phyloP scores from a whole-genome alignment of 2,113 vertebrate genomes.

The Tragelaphus buxtoni region DNA sequence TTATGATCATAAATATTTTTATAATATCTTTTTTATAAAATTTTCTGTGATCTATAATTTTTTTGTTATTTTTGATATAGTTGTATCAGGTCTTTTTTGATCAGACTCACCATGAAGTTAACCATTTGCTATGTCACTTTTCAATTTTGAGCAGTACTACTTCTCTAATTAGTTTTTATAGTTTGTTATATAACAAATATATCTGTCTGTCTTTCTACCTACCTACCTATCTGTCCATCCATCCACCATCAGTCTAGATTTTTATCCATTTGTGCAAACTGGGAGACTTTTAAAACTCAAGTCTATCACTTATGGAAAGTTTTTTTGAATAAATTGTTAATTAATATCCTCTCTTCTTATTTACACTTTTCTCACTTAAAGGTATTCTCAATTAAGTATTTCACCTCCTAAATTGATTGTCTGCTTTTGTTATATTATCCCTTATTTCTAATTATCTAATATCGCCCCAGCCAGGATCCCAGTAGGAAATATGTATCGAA shows the following conservation, averaged over 20 bases:
- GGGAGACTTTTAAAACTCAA: neutral
- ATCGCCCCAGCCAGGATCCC: neutral
- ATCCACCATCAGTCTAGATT: neutral
- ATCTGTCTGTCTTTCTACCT: neutral
- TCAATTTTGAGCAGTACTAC: neutral
- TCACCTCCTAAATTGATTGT: neutral
- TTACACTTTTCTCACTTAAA: neutral
- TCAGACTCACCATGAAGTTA: neutral
- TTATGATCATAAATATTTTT: neutral
- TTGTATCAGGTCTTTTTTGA: neutral
- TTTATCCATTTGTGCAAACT: neutral
- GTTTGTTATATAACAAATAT: neutral
- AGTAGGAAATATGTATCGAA: neutral
- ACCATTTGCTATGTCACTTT: neutral
- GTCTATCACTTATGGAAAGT: neutral
- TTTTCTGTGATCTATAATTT: neutral
- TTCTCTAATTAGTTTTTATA: neutral
- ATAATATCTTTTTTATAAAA: neutral
- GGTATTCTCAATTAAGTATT: neutral
- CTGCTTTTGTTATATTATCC: neutral
- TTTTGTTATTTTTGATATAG: neutral
- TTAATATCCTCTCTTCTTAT: neutral
- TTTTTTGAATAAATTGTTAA: neutral
- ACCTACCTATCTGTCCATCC: neutral
- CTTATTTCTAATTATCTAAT: neutral